Evolutionary conservation across 1,140 invertebrate genomes (phyloP).

Genomic region (Drusus annulatus): DNA sequence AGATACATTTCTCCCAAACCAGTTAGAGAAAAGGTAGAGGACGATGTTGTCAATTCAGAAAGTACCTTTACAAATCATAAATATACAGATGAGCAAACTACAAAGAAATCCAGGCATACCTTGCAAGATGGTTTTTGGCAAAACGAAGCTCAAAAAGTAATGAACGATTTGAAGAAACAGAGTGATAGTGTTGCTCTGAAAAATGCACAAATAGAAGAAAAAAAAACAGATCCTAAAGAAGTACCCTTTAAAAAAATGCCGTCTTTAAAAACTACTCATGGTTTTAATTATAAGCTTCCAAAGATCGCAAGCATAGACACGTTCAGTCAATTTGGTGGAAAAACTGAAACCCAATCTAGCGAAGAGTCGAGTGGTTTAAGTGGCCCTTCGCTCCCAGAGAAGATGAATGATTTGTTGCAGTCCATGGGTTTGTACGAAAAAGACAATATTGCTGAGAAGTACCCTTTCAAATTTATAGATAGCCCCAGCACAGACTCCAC

Average conservation of each 20-base stretch:
- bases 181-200: slow-evolving; percentile 10
- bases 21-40: slow-evolving; percentile 16
- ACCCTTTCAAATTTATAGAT: slow-evolving; percentile 25
- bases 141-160: slow-evolving; percentile 39
- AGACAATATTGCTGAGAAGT: not conserved
- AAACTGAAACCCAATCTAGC: not conserved
- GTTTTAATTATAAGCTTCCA: not conserved
- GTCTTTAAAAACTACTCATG: not conserved
- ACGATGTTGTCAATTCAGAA: not conserved
- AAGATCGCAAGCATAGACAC: not conserved
- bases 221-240: not conserved
- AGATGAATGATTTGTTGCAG: not conserved
- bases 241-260: slow-evolving; percentile 43
- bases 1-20: slow-evolving; percentile 61
- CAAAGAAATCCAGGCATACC: slow-evolving; percentile 1
- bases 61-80: slow-evolving; percentile 19
- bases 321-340: not conserved
- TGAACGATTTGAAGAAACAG: slow-evolving; percentile 33
- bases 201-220: not conserved
- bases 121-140: slow-evolving; percentile 39
- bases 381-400: not conserved
- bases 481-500: not conserved
- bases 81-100: slow-evolving; percentile 6
- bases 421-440: slow-evolving; percentile 8
- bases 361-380: not conserved